These are phyloP conservation scores for Pseudomyrmex gracilis DNA, from an alignment of 1,140 invertebrate genomes.

Conservation along the genomic window DNA sequence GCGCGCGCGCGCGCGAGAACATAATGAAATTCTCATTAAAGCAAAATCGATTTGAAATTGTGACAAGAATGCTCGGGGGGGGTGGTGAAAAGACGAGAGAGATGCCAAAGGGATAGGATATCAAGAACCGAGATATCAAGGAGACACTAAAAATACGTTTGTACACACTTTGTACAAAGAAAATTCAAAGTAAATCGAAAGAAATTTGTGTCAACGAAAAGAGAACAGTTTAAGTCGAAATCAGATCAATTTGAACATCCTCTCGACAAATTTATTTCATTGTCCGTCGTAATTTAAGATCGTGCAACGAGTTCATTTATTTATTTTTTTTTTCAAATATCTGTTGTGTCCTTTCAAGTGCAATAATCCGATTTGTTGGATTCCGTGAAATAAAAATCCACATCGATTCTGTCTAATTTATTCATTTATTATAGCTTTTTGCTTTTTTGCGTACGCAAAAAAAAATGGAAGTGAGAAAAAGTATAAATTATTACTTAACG, in stretches of 20 bases:
- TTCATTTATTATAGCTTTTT: not conserved
- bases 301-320: not conserved
- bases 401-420: slow-evolving; percentile 1
- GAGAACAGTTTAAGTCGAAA: not conserved
- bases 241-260: slow-evolving; percentile 39
- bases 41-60: slow-evolving; percentile 51
- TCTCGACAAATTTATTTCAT: slow-evolving; percentile 1
- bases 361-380: not conserved
- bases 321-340: not conserved
- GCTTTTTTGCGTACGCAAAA: not conserved
- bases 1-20: not conserved
- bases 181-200: slow-evolving; percentile 47
- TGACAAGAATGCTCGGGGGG: slow-evolving; percentile 39
- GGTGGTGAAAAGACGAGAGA: slow-evolving; percentile 21
- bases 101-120: slow-evolving; percentile 13
- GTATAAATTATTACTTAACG: too few species aligned
- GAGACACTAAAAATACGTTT: slow-evolving; percentile 22
- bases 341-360: not conserved
- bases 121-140: not conserved
- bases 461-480: too few species aligned
- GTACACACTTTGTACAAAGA: not conserved
- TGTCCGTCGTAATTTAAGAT: not conserved
- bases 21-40: slow-evolving; percentile 48
- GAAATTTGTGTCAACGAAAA: not conserved
- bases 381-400: slow-evolving; percentile 9